Conservation (phyloP, 2,113 vertebrate species). For the Apodemus sylvaticus region DNA sequence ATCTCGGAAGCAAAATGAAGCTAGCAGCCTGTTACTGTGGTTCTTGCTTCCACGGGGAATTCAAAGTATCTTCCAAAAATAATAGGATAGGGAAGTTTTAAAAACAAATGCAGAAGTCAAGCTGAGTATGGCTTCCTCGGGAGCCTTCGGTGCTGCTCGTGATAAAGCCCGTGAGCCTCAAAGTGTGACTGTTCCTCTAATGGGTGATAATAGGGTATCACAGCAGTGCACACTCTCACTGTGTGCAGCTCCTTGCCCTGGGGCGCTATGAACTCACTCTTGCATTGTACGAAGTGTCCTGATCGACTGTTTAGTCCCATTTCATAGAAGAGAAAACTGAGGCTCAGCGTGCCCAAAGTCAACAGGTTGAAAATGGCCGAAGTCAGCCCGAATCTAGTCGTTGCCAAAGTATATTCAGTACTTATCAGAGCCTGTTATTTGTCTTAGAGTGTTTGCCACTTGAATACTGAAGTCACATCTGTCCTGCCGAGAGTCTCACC, state of each 20-base stretch:
- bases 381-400: neutral
- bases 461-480: neutral
- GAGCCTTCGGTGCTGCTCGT: neutral
- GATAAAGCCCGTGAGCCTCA: slow-evolving; percentile 43
- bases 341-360: neutral
- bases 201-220: neutral
- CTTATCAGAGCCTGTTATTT: neutral
- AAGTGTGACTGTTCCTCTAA: slow-evolving; percentile 46
- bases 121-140: slow-evolving; percentile 20
- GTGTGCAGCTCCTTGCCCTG: neutral
- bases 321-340: slow-evolving; percentile 33
- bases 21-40: slow-evolving; percentile 78
- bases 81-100: slow-evolving; percentile 59
- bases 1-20: slow-evolving; percentile 68
- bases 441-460: neutral
- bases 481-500: neutral
- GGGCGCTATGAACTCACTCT: neutral
- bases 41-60: slow-evolving; percentile 76
- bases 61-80: slow-evolving; percentile 71
- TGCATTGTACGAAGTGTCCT: neutral
- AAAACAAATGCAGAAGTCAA: slow-evolving; percentile 52
- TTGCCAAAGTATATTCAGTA: neutral
- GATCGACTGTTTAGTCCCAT: neutral
- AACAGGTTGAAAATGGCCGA: neutral
- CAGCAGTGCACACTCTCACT: neutral